phyloP scores from a whole-genome alignment of 30 jellyfish, hydroid and myxozoan genomes.

The Chironex yamaguchii region DNA sequence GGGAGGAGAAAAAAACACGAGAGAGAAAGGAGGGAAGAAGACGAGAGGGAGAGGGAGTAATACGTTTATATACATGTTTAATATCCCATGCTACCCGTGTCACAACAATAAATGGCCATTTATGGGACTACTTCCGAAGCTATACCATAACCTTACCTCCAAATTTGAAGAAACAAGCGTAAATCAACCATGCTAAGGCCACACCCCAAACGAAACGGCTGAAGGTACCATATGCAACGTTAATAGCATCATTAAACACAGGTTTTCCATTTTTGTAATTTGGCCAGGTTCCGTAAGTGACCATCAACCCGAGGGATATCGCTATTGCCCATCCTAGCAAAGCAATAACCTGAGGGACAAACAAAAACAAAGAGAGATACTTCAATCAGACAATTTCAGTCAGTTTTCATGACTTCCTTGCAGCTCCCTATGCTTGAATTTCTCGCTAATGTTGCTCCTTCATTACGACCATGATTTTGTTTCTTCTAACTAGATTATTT shows the following conservation, averaged over 20 bases:
- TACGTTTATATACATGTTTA: too few relatives aligned
- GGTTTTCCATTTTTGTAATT: conserved; percentile 59
- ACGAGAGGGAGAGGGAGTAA: too few relatives aligned
- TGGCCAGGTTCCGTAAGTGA: conserved; percentile 85
- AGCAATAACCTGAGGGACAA: conserved; percentile 16
- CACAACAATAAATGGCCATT: not conserved
- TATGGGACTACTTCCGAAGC: too few relatives aligned
- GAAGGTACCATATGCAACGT: conserved; percentile 68
- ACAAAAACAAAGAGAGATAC: not conserved
- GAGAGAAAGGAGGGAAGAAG: too few relatives aligned
- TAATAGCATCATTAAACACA: conserved; percentile 65
- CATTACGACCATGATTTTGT: too few relatives aligned
- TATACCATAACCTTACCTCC: conserved; percentile 75
- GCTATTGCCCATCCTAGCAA: conserved; percentile 80
- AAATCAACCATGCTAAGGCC: conserved; percentile 85
- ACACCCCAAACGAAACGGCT: conserved; percentile 76
- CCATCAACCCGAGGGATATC: conserved; percentile 62
- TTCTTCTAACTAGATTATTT: too few relatives aligned
- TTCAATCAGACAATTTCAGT: too few relatives aligned
- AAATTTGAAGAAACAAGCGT: conserved; percentile 74
- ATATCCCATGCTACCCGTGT: too few relatives aligned
- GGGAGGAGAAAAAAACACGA: too few relatives aligned
- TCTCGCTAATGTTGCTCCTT: too few relatives aligned
- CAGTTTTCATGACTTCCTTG: too few relatives aligned
- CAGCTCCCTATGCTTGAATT: too few relatives aligned